These are phyloP conservation scores for Sus cebifrons DNA, from an alignment of 2,797 vertebrate genomes.

Conservation along the genomic window DNA sequence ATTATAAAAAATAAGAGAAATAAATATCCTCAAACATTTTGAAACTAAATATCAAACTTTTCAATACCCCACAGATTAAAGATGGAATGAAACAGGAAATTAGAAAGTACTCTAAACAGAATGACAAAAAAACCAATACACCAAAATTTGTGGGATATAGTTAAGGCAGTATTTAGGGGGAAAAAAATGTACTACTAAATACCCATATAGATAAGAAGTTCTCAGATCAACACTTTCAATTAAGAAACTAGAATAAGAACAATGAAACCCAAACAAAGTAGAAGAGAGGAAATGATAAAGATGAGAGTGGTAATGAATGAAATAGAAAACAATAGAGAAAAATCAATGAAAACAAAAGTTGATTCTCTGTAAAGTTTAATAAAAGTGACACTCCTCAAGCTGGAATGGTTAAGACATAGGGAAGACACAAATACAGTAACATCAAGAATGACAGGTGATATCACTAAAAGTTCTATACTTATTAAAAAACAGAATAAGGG, in stretches of 20 bases:
- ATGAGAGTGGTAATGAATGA: too few relatives aligned
- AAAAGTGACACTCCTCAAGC: not conserved
- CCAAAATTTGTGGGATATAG: not conserved
- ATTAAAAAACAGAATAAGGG: not conserved
- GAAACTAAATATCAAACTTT: not conserved
- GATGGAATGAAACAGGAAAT: not conserved
- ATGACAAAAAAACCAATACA: not conserved
- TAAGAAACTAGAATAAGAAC: not conserved
- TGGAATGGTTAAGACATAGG: not conserved
- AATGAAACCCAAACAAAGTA: too few relatives aligned
- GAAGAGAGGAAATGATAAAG: too few relatives aligned
- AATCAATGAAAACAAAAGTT: not conserved
- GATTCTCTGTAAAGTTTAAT: not conserved
- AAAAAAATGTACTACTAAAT: not conserved
- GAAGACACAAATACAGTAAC: not conserved
- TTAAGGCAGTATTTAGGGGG: not conserved
- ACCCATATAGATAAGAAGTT: not conserved
- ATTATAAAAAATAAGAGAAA: conserved; percentile 11
- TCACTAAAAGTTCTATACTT: not conserved
- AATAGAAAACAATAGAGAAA: too few relatives aligned
- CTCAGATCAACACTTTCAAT: not conserved
- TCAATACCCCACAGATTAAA: not conserved
- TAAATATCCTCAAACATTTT: not conserved
- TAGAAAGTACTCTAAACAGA: conserved; percentile 17
- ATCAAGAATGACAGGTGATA: not conserved